phyloP scores from a whole-genome alignment of 2,113 vertebrate species.

The Salminus brasiliensis region DNA sequence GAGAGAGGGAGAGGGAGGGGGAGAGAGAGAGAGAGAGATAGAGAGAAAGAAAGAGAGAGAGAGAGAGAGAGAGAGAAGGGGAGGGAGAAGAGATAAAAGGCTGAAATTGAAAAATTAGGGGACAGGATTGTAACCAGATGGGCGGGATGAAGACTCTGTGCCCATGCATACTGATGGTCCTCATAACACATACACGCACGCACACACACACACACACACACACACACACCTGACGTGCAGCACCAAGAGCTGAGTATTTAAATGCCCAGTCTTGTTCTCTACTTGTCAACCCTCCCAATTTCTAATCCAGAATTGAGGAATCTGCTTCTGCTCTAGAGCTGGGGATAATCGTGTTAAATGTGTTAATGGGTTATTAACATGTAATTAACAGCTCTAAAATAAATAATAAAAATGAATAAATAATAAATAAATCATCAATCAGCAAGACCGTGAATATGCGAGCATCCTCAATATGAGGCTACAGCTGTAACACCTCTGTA shows the following conservation, averaged over 20 bases:
- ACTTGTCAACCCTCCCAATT: not conserved
- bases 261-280: not conserved
- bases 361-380: too few species aligned
- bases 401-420: too few species aligned
- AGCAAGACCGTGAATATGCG: not conserved
- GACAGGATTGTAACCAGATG: constrained; percentile 15
- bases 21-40: too few species aligned
- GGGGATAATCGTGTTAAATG: too few species aligned
- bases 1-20: too few species aligned
- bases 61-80: not conserved
- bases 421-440: not conserved
- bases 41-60: not conserved
- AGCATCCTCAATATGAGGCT: not conserved
- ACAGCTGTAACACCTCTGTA: not conserved
- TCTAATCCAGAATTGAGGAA: too few species aligned
- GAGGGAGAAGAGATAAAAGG: not conserved
- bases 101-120: constrained; percentile 18
- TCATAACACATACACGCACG: not conserved
- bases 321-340: too few species aligned
- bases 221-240: not conserved
- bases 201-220: not conserved
- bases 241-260: constrained; percentile 7
- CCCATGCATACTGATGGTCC: constrained; percentile 23
- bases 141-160: not conserved
- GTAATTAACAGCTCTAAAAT: too few species aligned